Conservation (phyloP, 2,113 vertebrate species). For the Psettodes erumei region DNA sequence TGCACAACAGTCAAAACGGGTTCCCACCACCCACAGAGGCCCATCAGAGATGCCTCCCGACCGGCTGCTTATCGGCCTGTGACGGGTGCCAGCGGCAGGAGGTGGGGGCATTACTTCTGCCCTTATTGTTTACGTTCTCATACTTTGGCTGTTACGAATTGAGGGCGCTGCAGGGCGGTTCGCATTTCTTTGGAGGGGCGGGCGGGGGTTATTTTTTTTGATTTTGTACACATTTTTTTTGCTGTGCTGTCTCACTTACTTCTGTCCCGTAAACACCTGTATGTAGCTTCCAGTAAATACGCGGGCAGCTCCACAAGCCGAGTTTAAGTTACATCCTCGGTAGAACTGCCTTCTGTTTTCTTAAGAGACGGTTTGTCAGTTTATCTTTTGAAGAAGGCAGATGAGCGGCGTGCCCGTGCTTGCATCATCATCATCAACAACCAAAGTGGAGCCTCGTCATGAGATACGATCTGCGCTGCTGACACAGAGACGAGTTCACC, state of each 20-base stretch:
- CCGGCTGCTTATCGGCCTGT: constrained; percentile 13
- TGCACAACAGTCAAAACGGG: constrained; percentile 52
- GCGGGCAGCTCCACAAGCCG: neutral
- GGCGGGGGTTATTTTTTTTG: constrained; percentile 52
- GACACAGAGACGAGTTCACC: neutral
- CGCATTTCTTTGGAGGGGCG: constrained; percentile 30
- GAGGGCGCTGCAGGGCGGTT: constrained; percentile 18
- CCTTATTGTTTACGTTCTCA: constrained; percentile 51
- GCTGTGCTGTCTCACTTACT: neutral
- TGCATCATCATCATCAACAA: constrained; percentile 56
- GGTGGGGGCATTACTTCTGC: neutral
- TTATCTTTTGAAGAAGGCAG: neutral
- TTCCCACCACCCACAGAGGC: constrained; percentile 49
- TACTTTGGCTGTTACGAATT: neutral
- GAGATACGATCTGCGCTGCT: constrained; percentile 7
- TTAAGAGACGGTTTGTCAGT: too few relatives aligned
- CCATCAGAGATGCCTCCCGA: constrained; percentile 22
- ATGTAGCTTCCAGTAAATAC: neutral
- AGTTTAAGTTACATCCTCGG: too few relatives aligned
- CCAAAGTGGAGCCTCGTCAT: neutral
- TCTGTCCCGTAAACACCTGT: constrained; percentile 23
- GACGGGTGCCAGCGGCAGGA: neutral
- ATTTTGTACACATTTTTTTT: constrained; percentile 40
- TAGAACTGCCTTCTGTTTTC: neutral
- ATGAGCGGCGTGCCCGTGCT: constrained; percentile 36